These are phyloP conservation scores for Fukomys damarensis DNA, from an alignment of 2,113 vertebrate genomes.

Conservation along the genomic window DNA sequence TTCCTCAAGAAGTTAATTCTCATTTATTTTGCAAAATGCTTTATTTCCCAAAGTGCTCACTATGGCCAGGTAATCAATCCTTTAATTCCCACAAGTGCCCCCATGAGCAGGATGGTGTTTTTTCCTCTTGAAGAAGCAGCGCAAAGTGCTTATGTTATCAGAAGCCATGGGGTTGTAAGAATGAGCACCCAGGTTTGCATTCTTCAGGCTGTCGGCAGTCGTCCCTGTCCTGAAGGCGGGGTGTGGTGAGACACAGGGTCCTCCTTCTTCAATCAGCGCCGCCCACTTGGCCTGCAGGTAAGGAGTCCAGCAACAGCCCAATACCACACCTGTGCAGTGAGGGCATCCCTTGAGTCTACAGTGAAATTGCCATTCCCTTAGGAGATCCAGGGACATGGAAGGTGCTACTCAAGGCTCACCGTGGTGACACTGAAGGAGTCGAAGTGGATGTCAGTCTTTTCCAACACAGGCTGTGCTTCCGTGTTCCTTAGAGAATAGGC, in stretches of 20 bases:
- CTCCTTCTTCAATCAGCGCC: background rate
- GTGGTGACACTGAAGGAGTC: too few relatives aligned
- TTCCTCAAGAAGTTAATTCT: constrained; percentile 14
- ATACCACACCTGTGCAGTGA: background rate
- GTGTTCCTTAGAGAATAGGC: background rate
- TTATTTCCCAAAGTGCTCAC: background rate
- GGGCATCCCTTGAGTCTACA: background rate
- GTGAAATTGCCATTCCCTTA: background rate
- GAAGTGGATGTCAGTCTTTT: background rate
- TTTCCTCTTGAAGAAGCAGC: background rate
- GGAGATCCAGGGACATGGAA: background rate
- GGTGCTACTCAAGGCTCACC: background rate
- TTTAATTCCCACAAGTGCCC: background rate
- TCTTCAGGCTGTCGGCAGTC: background rate
- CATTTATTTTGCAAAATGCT: too few relatives aligned
- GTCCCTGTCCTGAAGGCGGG: background rate
- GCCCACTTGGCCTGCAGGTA: background rate
- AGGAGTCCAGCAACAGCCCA: background rate
- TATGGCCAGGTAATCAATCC: background rate
- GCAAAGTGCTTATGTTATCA: background rate
- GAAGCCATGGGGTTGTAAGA: background rate
- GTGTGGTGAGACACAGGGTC: background rate
- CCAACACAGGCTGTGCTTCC: background rate
- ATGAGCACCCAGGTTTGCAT: background rate
- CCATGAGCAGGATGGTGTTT: background rate